Conservation (phyloP, 2,113 vertebrate species). For the Fulmarus glacialis region DNA sequence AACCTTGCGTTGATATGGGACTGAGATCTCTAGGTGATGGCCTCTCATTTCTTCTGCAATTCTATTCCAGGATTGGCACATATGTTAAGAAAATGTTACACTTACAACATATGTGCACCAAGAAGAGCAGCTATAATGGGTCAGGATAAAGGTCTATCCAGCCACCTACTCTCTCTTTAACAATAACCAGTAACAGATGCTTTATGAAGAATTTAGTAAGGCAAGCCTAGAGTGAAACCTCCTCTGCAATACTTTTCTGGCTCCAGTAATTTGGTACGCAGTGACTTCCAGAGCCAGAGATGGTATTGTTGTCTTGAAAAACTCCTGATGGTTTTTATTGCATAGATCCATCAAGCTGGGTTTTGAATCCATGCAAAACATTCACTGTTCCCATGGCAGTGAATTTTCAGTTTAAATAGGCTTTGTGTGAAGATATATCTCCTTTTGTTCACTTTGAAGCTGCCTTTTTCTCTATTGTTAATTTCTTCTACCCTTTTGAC, state of each 20-base stretch:
- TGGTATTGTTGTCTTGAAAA: not conserved
- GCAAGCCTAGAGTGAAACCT: not conserved
- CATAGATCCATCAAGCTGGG: not conserved
- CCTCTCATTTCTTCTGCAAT: not conserved
- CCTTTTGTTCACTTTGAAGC: not conserved
- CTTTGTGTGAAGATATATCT: not conserved
- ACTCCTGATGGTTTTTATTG: not conserved
- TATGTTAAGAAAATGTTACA: not conserved
- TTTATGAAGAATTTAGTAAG: not conserved
- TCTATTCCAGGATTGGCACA: not conserved
- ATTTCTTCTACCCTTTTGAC: not conserved
- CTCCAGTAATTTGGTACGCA: rapidly evolving
- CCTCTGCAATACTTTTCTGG: not conserved
- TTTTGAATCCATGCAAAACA: not conserved
- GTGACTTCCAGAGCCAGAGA: not conserved
- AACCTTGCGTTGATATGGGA: not conserved
- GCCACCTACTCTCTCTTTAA: not conserved
- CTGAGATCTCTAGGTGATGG: not conserved
- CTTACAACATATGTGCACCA: not conserved
- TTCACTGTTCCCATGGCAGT: not conserved
- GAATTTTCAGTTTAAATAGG: not conserved
- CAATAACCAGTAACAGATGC: not conserved
- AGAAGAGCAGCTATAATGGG: not conserved
- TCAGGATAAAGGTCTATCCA: not conserved
- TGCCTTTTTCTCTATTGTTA: not conserved